These are phyloP conservation scores for Lutraria rhynchaena DNA, from an alignment of 1,140 invertebrate species.

Conservation along the genomic window DNA sequence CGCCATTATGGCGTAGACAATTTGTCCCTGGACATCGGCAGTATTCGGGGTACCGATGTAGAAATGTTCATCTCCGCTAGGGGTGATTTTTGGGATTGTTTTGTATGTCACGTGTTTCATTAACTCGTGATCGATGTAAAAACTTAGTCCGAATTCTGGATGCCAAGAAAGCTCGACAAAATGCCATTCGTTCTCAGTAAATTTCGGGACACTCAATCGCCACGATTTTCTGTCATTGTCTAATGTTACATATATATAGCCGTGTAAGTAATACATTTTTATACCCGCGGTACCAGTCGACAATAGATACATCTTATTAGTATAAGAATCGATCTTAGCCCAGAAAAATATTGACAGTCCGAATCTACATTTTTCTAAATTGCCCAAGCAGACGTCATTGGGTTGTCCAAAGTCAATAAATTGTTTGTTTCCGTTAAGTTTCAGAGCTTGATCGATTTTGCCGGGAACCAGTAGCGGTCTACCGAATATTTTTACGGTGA, in stretches of 20 bases:
- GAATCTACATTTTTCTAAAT: constrained; percentile 73
- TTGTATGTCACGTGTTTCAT: constrained; percentile 56
- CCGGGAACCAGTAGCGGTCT: constrained; percentile 73
- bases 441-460: constrained; percentile 74
- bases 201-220: constrained; percentile 62
- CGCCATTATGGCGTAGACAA: constrained; percentile 68
- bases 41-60: constrained; percentile 74
- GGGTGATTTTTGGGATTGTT: constrained; percentile 28
- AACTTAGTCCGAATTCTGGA: constrained; percentile 73
- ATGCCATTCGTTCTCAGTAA: constrained; percentile 74
- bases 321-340: constrained; percentile 71
- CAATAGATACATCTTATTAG: constrained; percentile 76
- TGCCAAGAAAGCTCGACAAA: constrained; percentile 80
- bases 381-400: constrained; percentile 74
- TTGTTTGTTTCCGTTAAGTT: constrained; percentile 73
- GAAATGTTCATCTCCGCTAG: constrained; percentile 17
- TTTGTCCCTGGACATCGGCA: constrained; percentile 63
- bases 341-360: constrained; percentile 79
- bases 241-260: constrained; percentile 70
- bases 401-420: constrained; percentile 76
- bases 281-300: constrained; percentile 76
- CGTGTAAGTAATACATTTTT: constrained; percentile 70
- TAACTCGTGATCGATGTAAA: constrained; percentile 77
- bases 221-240: constrained; percentile 64
- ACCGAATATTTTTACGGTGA: constrained; percentile 67